Evolutionary conservation across 2,797 vertebrate species (phyloP), one percentile per base, ranked within the genome.

Genomic region (Vespertilio murinus): DNA sequence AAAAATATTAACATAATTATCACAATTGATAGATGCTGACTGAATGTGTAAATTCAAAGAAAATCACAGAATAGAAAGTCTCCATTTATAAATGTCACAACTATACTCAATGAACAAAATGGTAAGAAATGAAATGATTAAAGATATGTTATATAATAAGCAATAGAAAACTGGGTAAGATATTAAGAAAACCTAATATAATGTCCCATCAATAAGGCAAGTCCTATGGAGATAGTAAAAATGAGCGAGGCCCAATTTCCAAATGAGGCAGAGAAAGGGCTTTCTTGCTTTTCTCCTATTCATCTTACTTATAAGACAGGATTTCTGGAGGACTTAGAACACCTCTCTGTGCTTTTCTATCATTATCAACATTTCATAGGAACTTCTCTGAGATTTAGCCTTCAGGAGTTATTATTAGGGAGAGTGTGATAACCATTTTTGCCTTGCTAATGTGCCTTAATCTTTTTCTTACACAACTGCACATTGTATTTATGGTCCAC

Each of bases 391-490:
- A 94, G 82, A 93, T 79, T 30, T 59, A 61, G 13, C 25, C 17
- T 96, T 86, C 38, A 64, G 35, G 49, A 94, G 7, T 54, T 89
- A 54, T 93, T 70, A 83, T 59, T 69, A 95, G 54, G 22, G 85
- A 93, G 0, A 2, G 18, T 74, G 16, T 45, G 12, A 23, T 73
- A 94, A 88, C 1, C 5, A 61, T 71, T 12, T 23, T 92, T 86
- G 59, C 40, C 64, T 90, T 91, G 3, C 23, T 91, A 82, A 64
- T 91, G 75, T 2, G 49, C 47, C 22, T 47, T 64, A 84, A 81
- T 42, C 42, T 89, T 86, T 90, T 92, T 83, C 38, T 71, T 20
- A 82, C 28, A 11, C 69, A 93, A 14, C 23, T 90, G 28, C 0
- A 40, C 45, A 45, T 59, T 82, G 88, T 84, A 92, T 59, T 77